Percentiles rank a stretch among this genome's conserved stretches.
Evolutionary conservation across 2,888 invertebrate species (phyloP).

Genomic region (Spodoptera exigua): DNA sequence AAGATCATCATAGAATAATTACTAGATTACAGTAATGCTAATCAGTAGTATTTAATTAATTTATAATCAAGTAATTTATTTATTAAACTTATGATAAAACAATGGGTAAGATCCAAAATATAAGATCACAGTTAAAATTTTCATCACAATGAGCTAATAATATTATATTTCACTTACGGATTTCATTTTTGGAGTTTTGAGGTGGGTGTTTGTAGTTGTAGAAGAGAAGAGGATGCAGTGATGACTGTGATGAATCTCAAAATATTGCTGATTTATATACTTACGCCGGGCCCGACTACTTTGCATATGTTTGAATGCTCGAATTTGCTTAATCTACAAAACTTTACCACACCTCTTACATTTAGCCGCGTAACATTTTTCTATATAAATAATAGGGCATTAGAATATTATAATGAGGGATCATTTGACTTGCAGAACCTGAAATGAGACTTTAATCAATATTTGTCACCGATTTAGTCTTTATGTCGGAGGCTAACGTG

Average conservation of each 20-base stretch:
- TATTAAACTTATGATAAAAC: too few relatives aligned
- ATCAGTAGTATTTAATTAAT: too few relatives aligned
- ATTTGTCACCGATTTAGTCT: not conserved
- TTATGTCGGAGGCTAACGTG: not conserved
- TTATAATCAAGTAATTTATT: too few relatives aligned
- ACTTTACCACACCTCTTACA: slow-evolving; percentile 25
- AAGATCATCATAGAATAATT: too few relatives aligned
- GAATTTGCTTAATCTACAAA: slow-evolving; percentile 37
- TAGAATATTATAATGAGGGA: slow-evolving; percentile 46
- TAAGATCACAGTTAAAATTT: not conserved
- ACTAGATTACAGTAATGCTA: too few relatives aligned
- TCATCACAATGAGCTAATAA: not conserved
- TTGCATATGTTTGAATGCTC: slow-evolving; percentile 70
- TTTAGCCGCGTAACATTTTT: slow-evolving; percentile 27
- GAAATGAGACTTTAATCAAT: slow-evolving; percentile 21
- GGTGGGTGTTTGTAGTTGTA: slow-evolving; percentile 50
- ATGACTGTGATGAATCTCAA: slow-evolving; percentile 68
- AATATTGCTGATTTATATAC: slow-evolving; percentile 74
- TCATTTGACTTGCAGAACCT: slow-evolving; percentile 5
- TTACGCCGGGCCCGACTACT: slow-evolving; percentile 45
- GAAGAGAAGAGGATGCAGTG: slow-evolving; percentile 61
- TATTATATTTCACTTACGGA: slow-evolving; percentile 70
- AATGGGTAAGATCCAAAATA: too few relatives aligned
- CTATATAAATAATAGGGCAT: slow-evolving; percentile 30
- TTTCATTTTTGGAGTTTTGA: slow-evolving; percentile 72